Percentiles rank a stretch among this genome's conserved stretches.
Conservation (phyloP, 2,888 invertebrate species). For the Drosophila barbarae region DNA sequence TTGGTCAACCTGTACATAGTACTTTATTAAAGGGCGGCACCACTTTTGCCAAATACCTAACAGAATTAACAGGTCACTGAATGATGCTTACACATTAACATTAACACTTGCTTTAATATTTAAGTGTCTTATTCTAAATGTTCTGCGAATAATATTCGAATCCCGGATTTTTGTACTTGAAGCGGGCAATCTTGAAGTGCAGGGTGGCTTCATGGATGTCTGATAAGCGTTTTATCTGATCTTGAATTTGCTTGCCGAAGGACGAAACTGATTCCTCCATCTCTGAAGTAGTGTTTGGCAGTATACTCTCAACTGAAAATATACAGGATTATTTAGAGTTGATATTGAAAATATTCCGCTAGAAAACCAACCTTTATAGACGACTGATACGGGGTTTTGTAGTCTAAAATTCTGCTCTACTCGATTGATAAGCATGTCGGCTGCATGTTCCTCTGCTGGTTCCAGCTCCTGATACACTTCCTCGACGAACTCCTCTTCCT, state of each 20-base stretch:
- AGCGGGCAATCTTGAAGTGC: constrained; percentile 78
- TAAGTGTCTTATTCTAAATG: background rate
- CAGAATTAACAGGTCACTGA: constrained; percentile 12
- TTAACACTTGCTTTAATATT: background rate
- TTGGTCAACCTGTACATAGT: background rate
- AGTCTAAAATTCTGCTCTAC: constrained; percentile 52
- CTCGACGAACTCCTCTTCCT: background rate
- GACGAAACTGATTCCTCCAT: background rate
- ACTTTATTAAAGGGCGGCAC: background rate
- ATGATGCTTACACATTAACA: background rate
- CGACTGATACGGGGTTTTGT: constrained; percentile 59
- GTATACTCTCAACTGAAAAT: constrained; percentile 4
- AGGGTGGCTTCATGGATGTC: constrained; percentile 77
- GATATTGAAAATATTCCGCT: accelerated
- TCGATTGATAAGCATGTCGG: constrained; percentile 68
- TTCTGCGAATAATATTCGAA: constrained; percentile 69
- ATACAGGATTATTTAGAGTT: too few species aligned
- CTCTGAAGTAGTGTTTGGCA: background rate
- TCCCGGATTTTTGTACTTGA: constrained; percentile 79
- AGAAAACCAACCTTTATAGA: constrained; percentile 64
- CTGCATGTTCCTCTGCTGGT: constrained; percentile 51
- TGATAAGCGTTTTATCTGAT: constrained; percentile 76
- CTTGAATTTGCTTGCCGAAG: constrained; percentile 66
- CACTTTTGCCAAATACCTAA: constrained; percentile 1
- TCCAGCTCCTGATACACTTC: constrained; percentile 54